A percentile compares a stretch with the other conserved stretches of the same genome.
Evolutionary conservation across 2,888 invertebrate genomes (phyloP).

Genomic region (Epinotia demarniana): DNA sequence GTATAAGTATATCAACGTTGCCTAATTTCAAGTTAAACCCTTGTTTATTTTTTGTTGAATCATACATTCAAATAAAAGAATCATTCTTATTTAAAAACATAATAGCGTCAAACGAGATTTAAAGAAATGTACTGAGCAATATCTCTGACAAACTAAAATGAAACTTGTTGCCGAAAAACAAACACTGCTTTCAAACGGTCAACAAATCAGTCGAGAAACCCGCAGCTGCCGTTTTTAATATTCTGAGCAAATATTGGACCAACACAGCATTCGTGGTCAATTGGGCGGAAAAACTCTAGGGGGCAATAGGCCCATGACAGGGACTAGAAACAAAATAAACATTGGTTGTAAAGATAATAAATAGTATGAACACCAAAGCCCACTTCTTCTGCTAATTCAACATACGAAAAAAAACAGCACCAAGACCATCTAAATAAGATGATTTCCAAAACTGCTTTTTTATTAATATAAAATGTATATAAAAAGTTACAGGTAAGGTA

Average conservation of each 20-base stretch:
- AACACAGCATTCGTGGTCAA: slow-evolving; percentile 65
- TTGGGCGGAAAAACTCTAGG: slow-evolving; percentile 64
- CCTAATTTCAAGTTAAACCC: too few species aligned
- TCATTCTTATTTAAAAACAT: too few species aligned
- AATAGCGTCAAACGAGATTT: too few species aligned
- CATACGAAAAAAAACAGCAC: not conserved
- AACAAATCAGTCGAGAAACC: slow-evolving; percentile 51
- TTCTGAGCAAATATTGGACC: slow-evolving; percentile 66
- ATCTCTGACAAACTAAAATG: slow-evolving; percentile 15
- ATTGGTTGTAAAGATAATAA: slow-evolving; percentile 20
- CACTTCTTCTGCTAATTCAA: not conserved
- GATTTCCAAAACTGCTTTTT: too few species aligned
- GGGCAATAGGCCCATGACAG: slow-evolving; percentile 44
- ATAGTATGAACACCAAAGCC: not conserved
- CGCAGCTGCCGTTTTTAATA: slow-evolving; percentile 62
- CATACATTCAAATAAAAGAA: too few species aligned
- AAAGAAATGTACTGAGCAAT: not conserved
- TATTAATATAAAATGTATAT: too few species aligned
- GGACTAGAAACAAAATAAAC: slow-evolving; percentile 43
- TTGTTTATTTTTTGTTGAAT: too few species aligned
- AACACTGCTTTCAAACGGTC: slow-evolving; percentile 41
- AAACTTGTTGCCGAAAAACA: slow-evolving; percentile 32
- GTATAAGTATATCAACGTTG: too few species aligned
- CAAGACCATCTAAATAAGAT: too few species aligned
- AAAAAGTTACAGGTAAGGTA: too few species aligned